These are phyloP conservation scores for Butorides virescens DNA, from an alignment of 2,113 vertebrate genomes.

Conservation along the genomic window DNA sequence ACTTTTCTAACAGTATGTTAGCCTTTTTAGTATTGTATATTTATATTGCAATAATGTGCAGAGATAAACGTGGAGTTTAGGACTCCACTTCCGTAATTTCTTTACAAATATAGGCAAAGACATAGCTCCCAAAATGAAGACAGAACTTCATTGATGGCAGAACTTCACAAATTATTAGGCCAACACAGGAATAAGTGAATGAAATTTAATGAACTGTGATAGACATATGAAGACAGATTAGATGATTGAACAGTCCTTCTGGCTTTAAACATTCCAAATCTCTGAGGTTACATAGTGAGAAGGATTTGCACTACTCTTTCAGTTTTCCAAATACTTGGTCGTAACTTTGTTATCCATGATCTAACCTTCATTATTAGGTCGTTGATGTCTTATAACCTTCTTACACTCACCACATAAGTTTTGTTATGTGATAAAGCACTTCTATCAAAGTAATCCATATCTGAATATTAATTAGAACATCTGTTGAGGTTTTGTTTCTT, in stretches of 20 bases:
- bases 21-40: background rate
- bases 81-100: background rate
- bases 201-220: background rate
- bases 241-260: background rate
- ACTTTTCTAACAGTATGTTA: background rate
- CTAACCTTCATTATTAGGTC: background rate
- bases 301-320: background rate
- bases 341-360: background rate
- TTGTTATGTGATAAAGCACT: background rate
- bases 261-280: background rate
- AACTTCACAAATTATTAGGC: background rate
- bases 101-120: background rate
- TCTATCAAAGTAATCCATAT: slow-evolving; percentile 5
- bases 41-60: background rate
- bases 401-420: background rate
- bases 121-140: background rate
- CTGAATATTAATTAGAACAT: slow-evolving; percentile 17
- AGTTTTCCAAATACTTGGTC: background rate
- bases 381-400: background rate
- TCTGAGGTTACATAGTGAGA: background rate
- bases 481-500: background rate
- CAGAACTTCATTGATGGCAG: background rate
- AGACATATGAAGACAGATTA: background rate
- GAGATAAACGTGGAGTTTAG: background rate
- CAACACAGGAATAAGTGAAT: background rate